These are phyloP conservation scores for Podargus strigoides DNA, from an alignment of 2,797 vertebrate genomes.

Conservation along the genomic window DNA sequence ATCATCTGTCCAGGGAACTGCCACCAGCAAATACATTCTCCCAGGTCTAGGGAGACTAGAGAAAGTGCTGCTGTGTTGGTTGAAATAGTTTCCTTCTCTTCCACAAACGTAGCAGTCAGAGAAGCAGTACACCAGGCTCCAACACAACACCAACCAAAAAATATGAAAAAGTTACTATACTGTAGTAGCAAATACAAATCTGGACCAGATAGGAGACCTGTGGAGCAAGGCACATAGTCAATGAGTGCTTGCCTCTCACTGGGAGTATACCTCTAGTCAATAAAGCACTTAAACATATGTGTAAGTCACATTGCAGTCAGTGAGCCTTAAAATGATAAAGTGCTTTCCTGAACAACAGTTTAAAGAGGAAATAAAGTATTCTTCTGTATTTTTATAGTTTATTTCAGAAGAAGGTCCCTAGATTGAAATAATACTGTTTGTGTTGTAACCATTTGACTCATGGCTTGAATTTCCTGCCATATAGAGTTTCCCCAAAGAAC, in stretches of 20 bases:
- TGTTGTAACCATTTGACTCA: background rate
- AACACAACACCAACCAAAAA: background rate
- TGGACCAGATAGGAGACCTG: background rate
- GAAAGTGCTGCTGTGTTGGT: background rate
- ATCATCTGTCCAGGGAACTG: background rate
- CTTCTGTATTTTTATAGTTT: background rate
- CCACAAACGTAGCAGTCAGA: background rate
- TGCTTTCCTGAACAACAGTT: background rate
- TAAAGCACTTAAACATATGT: background rate
- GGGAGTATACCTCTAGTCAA: background rate
- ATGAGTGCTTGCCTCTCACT: background rate
- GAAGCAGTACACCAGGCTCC: background rate
- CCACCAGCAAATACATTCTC: background rate
- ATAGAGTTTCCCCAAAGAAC: background rate
- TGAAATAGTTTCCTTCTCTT: background rate
- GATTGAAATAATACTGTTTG: background rate
- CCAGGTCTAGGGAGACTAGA: background rate
- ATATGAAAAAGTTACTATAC: background rate
- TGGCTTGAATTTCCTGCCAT: background rate
- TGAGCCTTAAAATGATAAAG: background rate
- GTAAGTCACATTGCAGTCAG: background rate
- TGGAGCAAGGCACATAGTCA: background rate
- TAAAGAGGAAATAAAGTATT: conserved; percentile 7
- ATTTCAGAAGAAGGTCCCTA: background rate
- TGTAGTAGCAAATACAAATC: background rate